Conservation (phyloP, 2,888 invertebrate species). For the Philereme transversata region DNA sequence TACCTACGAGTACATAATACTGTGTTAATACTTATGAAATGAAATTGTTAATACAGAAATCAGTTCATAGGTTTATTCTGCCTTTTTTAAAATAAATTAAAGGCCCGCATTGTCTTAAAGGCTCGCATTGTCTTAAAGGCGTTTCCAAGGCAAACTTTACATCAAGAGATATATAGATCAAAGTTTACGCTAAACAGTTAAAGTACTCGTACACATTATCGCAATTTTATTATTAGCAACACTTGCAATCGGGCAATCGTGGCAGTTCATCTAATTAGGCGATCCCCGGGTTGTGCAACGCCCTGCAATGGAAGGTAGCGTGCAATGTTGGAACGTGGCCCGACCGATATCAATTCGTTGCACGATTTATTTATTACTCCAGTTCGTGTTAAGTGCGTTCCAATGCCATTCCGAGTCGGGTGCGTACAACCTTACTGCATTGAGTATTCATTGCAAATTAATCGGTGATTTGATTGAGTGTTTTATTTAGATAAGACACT, state of each 20-base stretch:
- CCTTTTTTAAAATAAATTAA: too few relatives aligned
- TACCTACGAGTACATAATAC: too few relatives aligned
- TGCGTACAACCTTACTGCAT: slow-evolving; percentile 21
- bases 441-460: slow-evolving; percentile 24
- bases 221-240: slow-evolving; percentile 52
- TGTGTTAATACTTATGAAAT: too few relatives aligned
- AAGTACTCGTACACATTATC: slow-evolving; percentile 44
- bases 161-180: slow-evolving; percentile 1
- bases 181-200: slow-evolving; percentile 40
- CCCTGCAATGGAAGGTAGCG: slow-evolving; percentile 32
- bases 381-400: slow-evolving; percentile 40
- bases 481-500: slow-evolving; percentile 8
- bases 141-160: background rate
- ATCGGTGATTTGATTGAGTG: slow-evolving; percentile 19
- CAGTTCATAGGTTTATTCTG: too few relatives aligned
- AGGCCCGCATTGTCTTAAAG: too few relatives aligned
- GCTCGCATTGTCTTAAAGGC: too few relatives aligned
- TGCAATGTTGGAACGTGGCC: slow-evolving; percentile 47
- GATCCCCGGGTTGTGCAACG: slow-evolving; percentile 51
- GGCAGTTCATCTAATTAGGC: slow-evolving; percentile 66
- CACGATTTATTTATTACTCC: slow-evolving; percentile 46
- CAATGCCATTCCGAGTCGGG: slow-evolving; percentile 25
- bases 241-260: slow-evolving; percentile 61
- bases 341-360: slow-evolving; percentile 38
- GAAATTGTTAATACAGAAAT: too few relatives aligned